Base-by-base conservation (phyloP, 2,888 invertebrate genomes). In the Spodoptera picta region DNA sequence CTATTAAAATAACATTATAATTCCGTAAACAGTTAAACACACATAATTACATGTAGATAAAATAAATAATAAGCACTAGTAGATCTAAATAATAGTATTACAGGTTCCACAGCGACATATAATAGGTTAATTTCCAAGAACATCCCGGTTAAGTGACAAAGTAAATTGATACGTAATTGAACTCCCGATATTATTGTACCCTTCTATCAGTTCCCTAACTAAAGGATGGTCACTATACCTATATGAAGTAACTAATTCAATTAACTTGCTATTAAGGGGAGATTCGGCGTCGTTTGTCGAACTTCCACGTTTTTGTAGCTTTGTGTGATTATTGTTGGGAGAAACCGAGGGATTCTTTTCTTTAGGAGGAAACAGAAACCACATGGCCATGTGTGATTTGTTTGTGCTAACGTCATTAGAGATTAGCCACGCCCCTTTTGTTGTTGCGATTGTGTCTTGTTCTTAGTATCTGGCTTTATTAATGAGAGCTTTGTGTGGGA, bases 261-360 rank as follows among this genome's bases (percentile, higher is more conserved):
- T 80, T 80, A 80, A 69, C 65, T 77, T 77, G 65, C 75, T 73
- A 79, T 80, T 80, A 77, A 62, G 78, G 78, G 78, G 75, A 58
- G 57, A 71, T 65, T 63, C 60, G 70, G 75, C 52, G 62, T 77
- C 75, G 75, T 73, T 79, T 78, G 73, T 80, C 55, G 57, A 63
- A 56, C 47, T 63, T 44, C 58, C 41, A 59, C 66, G 63, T 75
- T 77, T 79, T 75, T 77, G 66, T 73, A 50, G 56, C 60, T 67
- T 63, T 69, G 65, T 65, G 47, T 59, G 65, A 70, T 66, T 62
- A 63, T 65, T 23, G 1, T 50, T 31, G 49, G 14, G 27, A 44
- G 23, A 31, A 10, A 44, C 44, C 24, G 4, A 7, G 24, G 10
- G 9, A 23, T 41, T 49, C 41, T 27, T 57, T 45, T 43, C 55